Percentiles rank a stretch among this genome's conserved stretches.
phyloP scores from a whole-genome alignment of 2,888 invertebrate genomes.

The Saturnia pavonia region DNA sequence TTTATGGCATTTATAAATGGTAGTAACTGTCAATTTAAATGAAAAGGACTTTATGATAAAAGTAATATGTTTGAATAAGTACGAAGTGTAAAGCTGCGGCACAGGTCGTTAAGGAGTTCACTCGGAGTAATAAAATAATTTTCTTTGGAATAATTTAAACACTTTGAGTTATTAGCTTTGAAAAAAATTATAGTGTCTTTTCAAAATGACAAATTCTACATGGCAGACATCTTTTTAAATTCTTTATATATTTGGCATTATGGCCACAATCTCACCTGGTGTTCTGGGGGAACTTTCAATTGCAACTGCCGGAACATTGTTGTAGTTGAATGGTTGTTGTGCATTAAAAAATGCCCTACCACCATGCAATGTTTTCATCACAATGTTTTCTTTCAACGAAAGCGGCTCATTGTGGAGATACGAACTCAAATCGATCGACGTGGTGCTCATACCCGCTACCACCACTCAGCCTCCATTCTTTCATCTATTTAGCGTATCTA shows the following conservation, averaged over 20 bases:
- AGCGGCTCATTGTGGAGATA: too few relatives aligned
- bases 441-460: neutral
- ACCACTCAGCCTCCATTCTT: neutral
- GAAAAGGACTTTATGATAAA: constrained; percentile 8
- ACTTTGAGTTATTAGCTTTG: constrained; percentile 14
- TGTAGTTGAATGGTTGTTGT: too few relatives aligned
- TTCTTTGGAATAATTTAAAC: constrained; percentile 11
- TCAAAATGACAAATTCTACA: neutral
- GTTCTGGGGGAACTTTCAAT: too few relatives aligned
- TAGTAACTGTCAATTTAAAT: constrained; percentile 6
- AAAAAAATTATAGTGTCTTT: neutral
- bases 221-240: too few relatives aligned
- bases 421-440: too few relatives aligned
- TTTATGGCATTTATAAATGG: constrained; percentile 5
- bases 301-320: too few relatives aligned
- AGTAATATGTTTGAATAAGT: constrained; percentile 14
- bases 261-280: too few relatives aligned
- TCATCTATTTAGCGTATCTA: too few relatives aligned
- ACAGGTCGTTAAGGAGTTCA: constrained; percentile 18
- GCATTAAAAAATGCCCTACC: too few relatives aligned
- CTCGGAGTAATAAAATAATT: constrained; percentile 1
- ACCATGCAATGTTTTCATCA: too few relatives aligned
- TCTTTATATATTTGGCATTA: too few relatives aligned
- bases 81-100: constrained; percentile 10
- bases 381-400: too few relatives aligned